A percentile compares a stretch with the other conserved stretches of the same genome.
These are phyloP conservation scores for Hemiscyllium ocellatum DNA, from an alignment of 2,113 vertebrate genomes.

Conservation along the genomic window DNA sequence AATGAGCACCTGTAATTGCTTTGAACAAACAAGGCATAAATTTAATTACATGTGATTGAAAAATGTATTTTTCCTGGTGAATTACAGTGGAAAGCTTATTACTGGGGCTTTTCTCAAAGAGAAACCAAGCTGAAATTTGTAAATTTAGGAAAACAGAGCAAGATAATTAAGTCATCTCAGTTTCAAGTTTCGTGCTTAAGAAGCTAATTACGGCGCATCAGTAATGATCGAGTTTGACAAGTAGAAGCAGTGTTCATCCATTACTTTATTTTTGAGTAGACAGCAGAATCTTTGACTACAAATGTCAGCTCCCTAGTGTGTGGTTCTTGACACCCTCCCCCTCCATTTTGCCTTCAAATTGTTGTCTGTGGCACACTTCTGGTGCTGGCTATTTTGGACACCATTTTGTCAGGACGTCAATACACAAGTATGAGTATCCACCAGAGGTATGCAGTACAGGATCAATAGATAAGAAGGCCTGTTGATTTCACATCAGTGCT, in stretches of 20 bases:
- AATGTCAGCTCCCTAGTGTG: background rate
- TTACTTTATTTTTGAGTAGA: background rate
- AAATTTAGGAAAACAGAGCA: constrained; percentile 1
- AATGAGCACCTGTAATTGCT: constrained; percentile 12
- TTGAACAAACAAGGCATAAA: background rate
- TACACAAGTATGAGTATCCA: background rate
- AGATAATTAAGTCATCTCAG: background rate
- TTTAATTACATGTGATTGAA: background rate
- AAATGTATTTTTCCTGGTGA: constrained; percentile 13
- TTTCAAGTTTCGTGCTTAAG: background rate
- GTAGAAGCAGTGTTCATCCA: background rate
- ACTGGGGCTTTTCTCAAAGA: background rate
- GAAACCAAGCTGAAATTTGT: constrained; percentile 10
- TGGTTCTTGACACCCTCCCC: background rate
- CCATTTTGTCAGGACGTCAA: background rate
- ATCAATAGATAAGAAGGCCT: background rate
- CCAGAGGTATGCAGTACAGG: background rate
- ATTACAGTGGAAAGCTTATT: background rate
- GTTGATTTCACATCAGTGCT: background rate
- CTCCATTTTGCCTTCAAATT: background rate
- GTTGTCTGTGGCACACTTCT: background rate
- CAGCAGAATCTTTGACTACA: background rate
- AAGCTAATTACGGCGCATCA: background rate
- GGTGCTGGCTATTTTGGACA: background rate
- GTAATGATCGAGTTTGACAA: background rate